phyloP scores from a whole-genome alignment of 2,113 vertebrate species.

The Alexandromys fortis region DNA sequence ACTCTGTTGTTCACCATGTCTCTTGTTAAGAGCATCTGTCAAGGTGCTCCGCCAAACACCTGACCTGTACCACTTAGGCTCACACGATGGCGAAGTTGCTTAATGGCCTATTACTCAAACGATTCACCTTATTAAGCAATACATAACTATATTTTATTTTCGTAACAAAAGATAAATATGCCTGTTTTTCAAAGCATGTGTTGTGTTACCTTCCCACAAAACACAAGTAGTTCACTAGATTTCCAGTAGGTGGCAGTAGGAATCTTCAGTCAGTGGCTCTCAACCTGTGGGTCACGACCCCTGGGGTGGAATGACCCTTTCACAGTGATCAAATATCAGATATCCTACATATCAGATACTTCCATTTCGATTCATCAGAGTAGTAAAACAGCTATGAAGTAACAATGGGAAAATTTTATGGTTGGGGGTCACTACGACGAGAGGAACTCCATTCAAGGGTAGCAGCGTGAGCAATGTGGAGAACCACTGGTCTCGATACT shows the following conservation, averaged over 20 bases:
- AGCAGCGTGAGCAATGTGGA: not conserved
- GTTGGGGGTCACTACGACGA: not conserved
- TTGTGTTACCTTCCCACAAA: not conserved
- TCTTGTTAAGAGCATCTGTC: not conserved
- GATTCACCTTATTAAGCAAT: not conserved
- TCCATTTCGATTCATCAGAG: not conserved
- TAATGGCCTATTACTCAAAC: not conserved
- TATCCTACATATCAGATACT: not conserved
- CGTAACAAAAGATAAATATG: not conserved
- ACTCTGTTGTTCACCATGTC: not conserved
- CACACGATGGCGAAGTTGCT: not conserved
- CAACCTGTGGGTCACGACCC: not conserved
- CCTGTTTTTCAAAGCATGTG: constrained; percentile 15
- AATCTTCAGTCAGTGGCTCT: not conserved
- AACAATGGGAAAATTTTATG: not conserved
- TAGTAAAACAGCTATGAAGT: not conserved
- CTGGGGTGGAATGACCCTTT: not conserved
- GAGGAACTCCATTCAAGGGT: not conserved
- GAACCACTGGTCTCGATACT: not conserved
- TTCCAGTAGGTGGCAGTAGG: constrained; percentile 64
- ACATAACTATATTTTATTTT: not conserved
- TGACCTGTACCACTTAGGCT: not conserved
- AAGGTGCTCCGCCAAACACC: too few species aligned
- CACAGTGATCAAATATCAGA: not conserved
- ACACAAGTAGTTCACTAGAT: constrained; percentile 19